phyloP scores from a whole-genome alignment of 2,113 vertebrate species.

The Sylvilagus bachmani region DNA sequence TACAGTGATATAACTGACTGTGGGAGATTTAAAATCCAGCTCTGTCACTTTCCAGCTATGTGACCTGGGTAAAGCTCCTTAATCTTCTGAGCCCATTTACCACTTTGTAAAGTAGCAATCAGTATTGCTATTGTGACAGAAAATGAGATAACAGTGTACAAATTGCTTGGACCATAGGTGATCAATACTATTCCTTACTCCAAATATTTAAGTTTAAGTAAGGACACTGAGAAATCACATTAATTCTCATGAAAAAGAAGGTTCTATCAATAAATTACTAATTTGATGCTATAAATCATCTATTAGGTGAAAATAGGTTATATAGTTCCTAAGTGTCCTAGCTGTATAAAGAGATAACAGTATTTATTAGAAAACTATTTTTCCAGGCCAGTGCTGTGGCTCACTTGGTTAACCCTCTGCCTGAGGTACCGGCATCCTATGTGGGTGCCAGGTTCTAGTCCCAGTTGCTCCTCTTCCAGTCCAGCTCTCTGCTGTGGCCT shows the following conservation, averaged over 20 bases:
- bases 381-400: neutral
- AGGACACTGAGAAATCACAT: constrained; percentile 43
- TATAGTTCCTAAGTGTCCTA: neutral
- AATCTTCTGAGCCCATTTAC: neutral
- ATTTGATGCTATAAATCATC: neutral
- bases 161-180: neutral
- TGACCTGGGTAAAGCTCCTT: neutral
- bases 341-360: neutral
- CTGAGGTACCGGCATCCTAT: no score
- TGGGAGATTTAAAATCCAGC: neutral
- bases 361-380: constrained; percentile 30
- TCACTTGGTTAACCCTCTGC: no score
- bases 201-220: neutral
- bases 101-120: neutral
- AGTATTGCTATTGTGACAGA: neutral
- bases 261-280: constrained; percentile 53
- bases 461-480: no score
- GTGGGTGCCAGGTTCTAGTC: no score
- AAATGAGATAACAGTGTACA: constrained; percentile 34
- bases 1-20: neutral
- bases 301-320: constrained; percentile 7
- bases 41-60: neutral
- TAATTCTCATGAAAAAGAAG: constrained; percentile 57
- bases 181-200: neutral
- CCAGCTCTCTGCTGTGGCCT: no score